A percentile compares a stretch with the other conserved stretches of the same genome.
Evolutionary conservation across 2,113 vertebrate species (phyloP).

Genomic region (Corvus moneduloides): DNA sequence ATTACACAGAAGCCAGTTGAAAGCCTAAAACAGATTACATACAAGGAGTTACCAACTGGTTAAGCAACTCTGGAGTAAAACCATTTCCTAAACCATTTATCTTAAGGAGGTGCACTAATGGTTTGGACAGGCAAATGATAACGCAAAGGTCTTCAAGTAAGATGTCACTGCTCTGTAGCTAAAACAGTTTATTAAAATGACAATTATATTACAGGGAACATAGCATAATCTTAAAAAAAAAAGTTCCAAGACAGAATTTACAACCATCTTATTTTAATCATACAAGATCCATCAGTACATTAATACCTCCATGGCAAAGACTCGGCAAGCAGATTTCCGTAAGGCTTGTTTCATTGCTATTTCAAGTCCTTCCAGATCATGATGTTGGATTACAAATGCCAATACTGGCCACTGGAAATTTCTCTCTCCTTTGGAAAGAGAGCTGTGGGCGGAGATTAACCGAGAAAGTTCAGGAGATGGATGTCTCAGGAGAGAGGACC

Average conservation of each 20-base stretch:
- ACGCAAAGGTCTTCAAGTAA: neutral
- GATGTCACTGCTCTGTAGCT: neutral
- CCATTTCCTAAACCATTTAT: neutral
- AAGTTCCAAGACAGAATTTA: neutral
- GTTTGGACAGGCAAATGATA: neutral
- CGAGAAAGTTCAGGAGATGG: constrained; percentile 97
- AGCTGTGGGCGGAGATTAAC: constrained; percentile 96
- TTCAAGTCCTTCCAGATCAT: constrained; percentile 96
- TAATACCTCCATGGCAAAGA: constrained; percentile 98
- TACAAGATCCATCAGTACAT: neutral
- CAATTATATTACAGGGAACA: neutral
- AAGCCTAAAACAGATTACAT: constrained; percentile 79
- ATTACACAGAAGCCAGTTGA: constrained; percentile 98
- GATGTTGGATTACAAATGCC: constrained; percentile 98
- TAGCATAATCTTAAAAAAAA: neutral
- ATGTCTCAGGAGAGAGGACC: constrained; percentile 94
- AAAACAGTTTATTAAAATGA: neutral
- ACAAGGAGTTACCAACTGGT: neutral
- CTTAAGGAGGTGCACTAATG: neutral
- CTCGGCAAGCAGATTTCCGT: constrained; percentile 95
- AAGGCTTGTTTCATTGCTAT: constrained; percentile 98
- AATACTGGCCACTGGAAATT: constrained; percentile 99
- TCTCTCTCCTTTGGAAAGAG: constrained; percentile 96
- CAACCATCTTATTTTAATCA: neutral
- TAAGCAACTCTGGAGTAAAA: neutral